A percentile compares a stretch with the other conserved stretches of the same genome.
Evolutionary conservation across 2,888 invertebrate species (phyloP).

Genomic region (Synergus gifuensis): DNA sequence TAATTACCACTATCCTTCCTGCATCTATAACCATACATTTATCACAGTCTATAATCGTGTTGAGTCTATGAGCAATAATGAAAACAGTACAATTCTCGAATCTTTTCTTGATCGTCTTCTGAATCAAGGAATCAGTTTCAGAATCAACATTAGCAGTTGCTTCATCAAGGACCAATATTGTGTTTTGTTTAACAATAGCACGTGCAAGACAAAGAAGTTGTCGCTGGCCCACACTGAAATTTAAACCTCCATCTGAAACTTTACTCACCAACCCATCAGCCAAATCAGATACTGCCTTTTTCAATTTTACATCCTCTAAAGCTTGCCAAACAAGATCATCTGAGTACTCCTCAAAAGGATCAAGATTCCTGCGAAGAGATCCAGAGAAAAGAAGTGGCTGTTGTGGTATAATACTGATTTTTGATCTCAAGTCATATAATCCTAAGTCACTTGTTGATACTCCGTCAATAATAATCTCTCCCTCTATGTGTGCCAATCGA

Average conservation of each 20-base stretch:
- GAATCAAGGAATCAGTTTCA: slow-evolving; percentile 89
- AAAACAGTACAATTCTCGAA: slow-evolving; percentile 91
- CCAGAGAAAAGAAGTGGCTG: slow-evolving; percentile 80
- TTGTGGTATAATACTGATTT: slow-evolving; percentile 83
- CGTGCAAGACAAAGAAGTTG: slow-evolving; percentile 92
- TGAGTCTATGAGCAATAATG: slow-evolving; percentile 93
- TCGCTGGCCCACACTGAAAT: slow-evolving; percentile 87
- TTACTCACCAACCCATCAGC: slow-evolving; percentile 81
- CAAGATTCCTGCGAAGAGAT: slow-evolving; percentile 82
- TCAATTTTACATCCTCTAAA: slow-evolving; percentile 85
- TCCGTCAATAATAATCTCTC: slow-evolving; percentile 84
- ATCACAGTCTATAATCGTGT: slow-evolving; percentile 96
- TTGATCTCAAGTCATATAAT: slow-evolving; percentile 81
- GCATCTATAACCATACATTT: slow-evolving; percentile 91
- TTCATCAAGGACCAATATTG: slow-evolving; percentile 91
- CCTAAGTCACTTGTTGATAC: slow-evolving; percentile 81
- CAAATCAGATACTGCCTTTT: slow-evolving; percentile 81
- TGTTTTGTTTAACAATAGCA: slow-evolving; percentile 89
- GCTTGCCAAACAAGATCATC: slow-evolving; percentile 79
- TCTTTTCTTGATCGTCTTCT: slow-evolving; percentile 88
- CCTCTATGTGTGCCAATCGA: slow-evolving; percentile 83
- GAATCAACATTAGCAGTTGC: slow-evolving; percentile 95
- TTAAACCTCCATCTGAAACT: slow-evolving; percentile 88
- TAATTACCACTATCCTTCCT: slow-evolving; percentile 83
- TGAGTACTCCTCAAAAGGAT: slow-evolving; percentile 81